phyloP scores from a whole-genome alignment of 2,888 invertebrate species.

The Monopis laevigella region DNA sequence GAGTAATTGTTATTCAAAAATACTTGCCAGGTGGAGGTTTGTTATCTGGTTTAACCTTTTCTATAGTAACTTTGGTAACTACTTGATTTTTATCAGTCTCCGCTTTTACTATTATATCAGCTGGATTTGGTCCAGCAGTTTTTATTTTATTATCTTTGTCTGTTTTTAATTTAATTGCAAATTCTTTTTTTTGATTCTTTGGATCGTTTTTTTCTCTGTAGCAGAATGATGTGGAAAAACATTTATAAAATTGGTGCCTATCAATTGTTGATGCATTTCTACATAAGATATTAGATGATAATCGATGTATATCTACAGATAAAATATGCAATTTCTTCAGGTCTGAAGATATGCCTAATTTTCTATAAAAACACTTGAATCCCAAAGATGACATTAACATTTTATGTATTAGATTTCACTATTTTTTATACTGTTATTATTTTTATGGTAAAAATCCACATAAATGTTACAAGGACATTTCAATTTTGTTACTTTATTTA shows the following conservation, averaged over 20 bases:
- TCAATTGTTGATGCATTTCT: neutral
- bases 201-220: constrained; percentile 15
- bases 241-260: constrained; percentile 1
- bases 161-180: constrained; percentile 19
- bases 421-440: no score
- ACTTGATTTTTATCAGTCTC: constrained; percentile 41
- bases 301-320: constrained; percentile 1
- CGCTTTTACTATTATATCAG: constrained; percentile 49
- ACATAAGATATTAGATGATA: neutral
- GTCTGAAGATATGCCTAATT: constrained; percentile 36
- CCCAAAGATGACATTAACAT: constrained; percentile 42
- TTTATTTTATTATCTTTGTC: constrained; percentile 21
- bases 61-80: constrained; percentile 58
- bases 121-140: constrained; percentile 23
- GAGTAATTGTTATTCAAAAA: neutral
- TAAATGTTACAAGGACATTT: no score
- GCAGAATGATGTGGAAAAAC: constrained; percentile 5
- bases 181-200: constrained; percentile 26
- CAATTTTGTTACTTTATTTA: no score
- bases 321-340: constrained; percentile 33
- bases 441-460: no score
- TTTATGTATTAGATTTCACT: no score
- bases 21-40: constrained; percentile 30
- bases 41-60: constrained; percentile 27
- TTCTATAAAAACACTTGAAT: constrained; percentile 42